These are phyloP conservation scores for Chrysomallon squamiferum DNA, from an alignment of 1,140 invertebrate genomes.

Conservation along the genomic window DNA sequence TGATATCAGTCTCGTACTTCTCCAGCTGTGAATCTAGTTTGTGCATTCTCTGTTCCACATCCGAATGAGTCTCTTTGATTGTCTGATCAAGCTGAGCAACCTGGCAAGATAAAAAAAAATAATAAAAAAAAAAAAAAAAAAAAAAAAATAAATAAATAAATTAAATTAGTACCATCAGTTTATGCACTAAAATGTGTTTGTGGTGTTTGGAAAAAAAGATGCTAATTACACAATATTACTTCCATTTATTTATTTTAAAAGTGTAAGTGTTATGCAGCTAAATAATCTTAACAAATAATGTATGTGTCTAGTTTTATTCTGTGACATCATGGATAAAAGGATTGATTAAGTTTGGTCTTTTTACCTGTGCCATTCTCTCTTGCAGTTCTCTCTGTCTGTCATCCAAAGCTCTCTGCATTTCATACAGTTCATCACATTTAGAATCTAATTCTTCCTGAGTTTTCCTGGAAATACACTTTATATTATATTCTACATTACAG, in stretches of 20 bases:
- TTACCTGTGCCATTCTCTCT: constrained; percentile 41
- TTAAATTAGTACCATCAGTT: too few relatives aligned
- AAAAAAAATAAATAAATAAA: too few relatives aligned
- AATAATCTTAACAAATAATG: too few relatives aligned
- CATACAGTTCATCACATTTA: constrained; percentile 23
- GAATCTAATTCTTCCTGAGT: constrained; percentile 46
- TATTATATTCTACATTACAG: too few relatives aligned
- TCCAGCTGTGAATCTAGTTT: constrained; percentile 35
- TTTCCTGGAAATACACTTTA: constrained; percentile 31
- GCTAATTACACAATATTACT: too few relatives aligned
- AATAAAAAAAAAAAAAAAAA: too few relatives aligned
- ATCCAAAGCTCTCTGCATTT: constrained; percentile 32
- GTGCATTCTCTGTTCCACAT: constrained; percentile 45
- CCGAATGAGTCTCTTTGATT: constrained; percentile 39
- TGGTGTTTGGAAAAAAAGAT: background rate
- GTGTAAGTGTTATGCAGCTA: too few relatives aligned
- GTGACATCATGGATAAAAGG: too few relatives aligned
- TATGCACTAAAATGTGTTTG: too few relatives aligned
- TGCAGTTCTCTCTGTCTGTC: constrained; percentile 43
- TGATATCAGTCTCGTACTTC: constrained; percentile 42
- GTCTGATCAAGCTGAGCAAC: constrained; percentile 39
- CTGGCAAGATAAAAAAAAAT: constrained; percentile 15
- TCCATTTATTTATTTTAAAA: too few relatives aligned
- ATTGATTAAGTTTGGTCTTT: too few relatives aligned
- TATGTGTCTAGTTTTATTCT: too few relatives aligned